Conservation (phyloP, 2,113 vertebrate genomes). For the Cheilinus undulatus region DNA sequence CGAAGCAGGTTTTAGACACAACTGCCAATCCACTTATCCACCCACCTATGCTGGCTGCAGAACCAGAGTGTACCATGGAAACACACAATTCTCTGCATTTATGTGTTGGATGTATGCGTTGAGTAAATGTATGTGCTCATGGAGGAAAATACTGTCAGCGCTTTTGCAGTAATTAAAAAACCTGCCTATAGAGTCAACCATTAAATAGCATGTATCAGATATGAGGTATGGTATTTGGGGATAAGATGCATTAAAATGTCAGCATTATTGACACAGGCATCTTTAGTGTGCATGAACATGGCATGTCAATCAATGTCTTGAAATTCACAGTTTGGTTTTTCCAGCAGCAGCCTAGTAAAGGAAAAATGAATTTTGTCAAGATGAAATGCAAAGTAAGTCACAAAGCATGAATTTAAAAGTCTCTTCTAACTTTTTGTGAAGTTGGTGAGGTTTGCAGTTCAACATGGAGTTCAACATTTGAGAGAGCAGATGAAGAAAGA, state of each 20-base stretch:
- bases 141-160: slow-evolving; percentile 14
- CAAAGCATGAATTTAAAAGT: slow-evolving; percentile 47
- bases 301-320: slow-evolving; percentile 55
- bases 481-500: neutral
- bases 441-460: slow-evolving; percentile 54
- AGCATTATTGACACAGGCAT: slow-evolving; percentile 26
- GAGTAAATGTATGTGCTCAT: slow-evolving; percentile 17
- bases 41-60: slow-evolving; percentile 77
- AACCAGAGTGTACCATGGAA: slow-evolving; percentile 67
- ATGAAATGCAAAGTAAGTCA: slow-evolving; percentile 55
- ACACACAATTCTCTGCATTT: slow-evolving; percentile 54
- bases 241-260: slow-evolving; percentile 15
- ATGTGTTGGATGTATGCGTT: slow-evolving; percentile 33
- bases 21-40: slow-evolving; percentile 82
- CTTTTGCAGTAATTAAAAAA: slow-evolving; percentile 2
- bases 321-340: slow-evolving; percentile 68
- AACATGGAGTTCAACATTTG: slow-evolving; percentile 5
- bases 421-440: too few species aligned
- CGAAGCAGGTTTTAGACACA: slow-evolving; percentile 78
- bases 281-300: slow-evolving; percentile 28
- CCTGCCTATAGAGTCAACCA: neutral
- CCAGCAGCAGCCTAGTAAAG: slow-evolving; percentile 36
- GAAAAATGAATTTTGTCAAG: slow-evolving; percentile 52
- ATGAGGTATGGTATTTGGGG: neutral
- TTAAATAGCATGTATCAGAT: slow-evolving; percentile 7